Evolutionary conservation across 2,888 invertebrate genomes (phyloP).

Genomic region (Meandrusa payeni): DNA sequence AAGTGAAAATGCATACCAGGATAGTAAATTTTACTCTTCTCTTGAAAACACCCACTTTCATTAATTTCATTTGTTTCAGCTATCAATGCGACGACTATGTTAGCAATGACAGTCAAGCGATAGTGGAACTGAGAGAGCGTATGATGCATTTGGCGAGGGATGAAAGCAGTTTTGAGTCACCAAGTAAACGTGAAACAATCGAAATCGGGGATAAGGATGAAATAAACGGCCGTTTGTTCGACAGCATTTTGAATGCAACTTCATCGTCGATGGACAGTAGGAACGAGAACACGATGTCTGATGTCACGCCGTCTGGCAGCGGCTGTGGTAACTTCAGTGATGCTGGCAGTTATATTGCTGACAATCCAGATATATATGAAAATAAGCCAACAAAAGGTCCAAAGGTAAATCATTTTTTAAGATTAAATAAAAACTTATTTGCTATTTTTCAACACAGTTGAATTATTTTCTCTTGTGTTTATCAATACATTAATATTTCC

Average conservation of each 20-base stretch:
- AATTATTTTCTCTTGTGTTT: too few species aligned
- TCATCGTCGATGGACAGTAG: constrained; percentile 34
- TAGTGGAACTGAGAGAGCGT: constrained; percentile 80
- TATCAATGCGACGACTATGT: constrained; percentile 91
- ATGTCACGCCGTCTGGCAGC: constrained; percentile 39
- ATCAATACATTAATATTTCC: too few species aligned
- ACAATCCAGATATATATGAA: constrained; percentile 43
- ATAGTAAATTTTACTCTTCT: too few species aligned
- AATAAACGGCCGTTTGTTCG: constrained; percentile 36
- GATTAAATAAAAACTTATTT: too few species aligned
- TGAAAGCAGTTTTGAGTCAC: constrained; percentile 35
- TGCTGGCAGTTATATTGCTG: constrained; percentile 25
- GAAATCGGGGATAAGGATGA: constrained; percentile 46
- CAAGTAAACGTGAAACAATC: constrained; percentile 41
- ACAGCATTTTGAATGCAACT: constrained; percentile 35
- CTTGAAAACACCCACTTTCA: too few species aligned
- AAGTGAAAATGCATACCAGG: too few species aligned
- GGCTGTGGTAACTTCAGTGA: constrained; percentile 40
- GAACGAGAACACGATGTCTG: constrained; percentile 36
- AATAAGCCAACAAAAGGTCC: constrained; percentile 48
- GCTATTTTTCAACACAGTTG: too few species aligned
- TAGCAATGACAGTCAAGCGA: constrained; percentile 82
- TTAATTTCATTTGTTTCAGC: constrained; percentile 71
- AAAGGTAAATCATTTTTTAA: constrained; percentile 46
- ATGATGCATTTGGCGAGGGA: constrained; percentile 52